phyloP scores from a whole-genome alignment of 2,113 vertebrate species.

The Macaca fascicularis region DNA sequence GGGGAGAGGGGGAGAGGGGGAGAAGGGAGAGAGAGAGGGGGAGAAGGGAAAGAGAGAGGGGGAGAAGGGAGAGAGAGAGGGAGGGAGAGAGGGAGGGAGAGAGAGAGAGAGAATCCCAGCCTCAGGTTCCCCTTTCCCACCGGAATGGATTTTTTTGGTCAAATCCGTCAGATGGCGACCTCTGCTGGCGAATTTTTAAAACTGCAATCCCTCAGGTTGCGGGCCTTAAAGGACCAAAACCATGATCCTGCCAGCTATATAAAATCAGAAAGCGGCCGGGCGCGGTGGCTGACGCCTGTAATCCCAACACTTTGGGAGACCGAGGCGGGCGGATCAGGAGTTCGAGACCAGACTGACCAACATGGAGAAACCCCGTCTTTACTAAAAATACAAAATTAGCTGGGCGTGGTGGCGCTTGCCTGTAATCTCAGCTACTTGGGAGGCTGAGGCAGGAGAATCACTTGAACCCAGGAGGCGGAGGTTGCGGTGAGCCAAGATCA shows the following conservation, averaged over 20 bases:
- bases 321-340: no score
- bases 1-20: accelerated
- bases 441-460: no score
- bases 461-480: no score
- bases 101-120: no score
- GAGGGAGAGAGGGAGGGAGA: accelerated
- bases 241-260: background rate
- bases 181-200: background rate
- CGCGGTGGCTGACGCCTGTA: no score
- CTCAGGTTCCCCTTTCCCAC: background rate
- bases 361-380: no score
- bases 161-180: background rate
- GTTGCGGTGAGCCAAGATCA: no score
- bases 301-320: no score
- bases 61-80: accelerated
- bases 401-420: no score
- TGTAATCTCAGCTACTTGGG: no score
- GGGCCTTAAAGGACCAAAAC: accelerated
- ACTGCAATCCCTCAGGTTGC: background rate
- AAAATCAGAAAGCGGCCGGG: background rate
- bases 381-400: no score
- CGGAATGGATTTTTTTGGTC: background rate
- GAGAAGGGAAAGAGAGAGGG: accelerated
- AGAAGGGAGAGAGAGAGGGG: accelerated
- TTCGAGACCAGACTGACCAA: no score